Evolutionary conservation across 2,888 invertebrate genomes (phyloP).

Genomic region (Megamerina dolium): DNA sequence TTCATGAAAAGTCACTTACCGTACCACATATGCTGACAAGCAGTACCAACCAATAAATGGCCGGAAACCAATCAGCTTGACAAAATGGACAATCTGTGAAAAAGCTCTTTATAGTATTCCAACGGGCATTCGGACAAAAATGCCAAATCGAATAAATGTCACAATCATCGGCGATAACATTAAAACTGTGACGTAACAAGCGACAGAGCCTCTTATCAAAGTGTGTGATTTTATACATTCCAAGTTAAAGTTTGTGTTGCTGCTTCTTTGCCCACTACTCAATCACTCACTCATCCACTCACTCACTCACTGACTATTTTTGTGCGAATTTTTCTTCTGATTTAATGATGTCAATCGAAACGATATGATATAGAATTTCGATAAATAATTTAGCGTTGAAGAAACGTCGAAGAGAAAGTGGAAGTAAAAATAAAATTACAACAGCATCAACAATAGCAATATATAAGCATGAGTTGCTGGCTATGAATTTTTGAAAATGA

Average conservation of each 20-base stretch:
- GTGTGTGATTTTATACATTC: conserved; percentile 28
- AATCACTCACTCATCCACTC: no score
- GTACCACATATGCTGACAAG: conserved; percentile 25
- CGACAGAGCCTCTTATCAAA: conserved; percentile 26
- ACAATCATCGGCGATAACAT: conserved; percentile 20
- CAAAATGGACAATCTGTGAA: conserved; percentile 20
- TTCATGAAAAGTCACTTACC: conserved; percentile 27
- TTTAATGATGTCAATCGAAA: not conserved
- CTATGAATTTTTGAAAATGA: no score
- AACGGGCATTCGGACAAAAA: conserved; percentile 20
- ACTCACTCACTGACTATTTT: not conserved
- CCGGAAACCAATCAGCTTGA: conserved; percentile 28
- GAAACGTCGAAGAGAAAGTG: no score
- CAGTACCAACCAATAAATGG: conserved; percentile 32
- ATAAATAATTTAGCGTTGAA: no score
- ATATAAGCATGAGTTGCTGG: no score
- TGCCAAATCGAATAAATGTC: conserved; percentile 32
- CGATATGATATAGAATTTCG: no score
- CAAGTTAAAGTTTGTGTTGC: not conserved
- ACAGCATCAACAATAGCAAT: no score
- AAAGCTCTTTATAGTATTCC: conserved; percentile 19
- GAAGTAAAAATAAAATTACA: no score
- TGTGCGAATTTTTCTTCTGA: not conserved
- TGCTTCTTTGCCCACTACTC: no score
- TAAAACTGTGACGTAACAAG: conserved; percentile 19